These are phyloP conservation scores for Dendrolimus pini DNA, from an alignment of 2,888 invertebrate species.

Conservation along the genomic window DNA sequence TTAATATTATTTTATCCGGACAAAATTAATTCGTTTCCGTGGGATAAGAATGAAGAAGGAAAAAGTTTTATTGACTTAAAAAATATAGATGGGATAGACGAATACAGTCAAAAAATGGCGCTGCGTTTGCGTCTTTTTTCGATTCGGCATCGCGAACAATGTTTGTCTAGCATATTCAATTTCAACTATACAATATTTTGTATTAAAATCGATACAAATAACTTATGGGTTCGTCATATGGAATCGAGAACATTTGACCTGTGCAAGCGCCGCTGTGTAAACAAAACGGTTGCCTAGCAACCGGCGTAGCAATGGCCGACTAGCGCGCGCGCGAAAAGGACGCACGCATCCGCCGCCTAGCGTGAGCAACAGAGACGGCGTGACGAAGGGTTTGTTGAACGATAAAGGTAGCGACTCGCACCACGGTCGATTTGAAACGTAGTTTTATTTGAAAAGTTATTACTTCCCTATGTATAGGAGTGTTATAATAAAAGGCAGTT, in stretches of 20 bases:
- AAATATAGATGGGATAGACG: no score
- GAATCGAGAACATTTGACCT: not conserved
- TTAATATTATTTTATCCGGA: no score
- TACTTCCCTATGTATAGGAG: conserved; percentile 33
- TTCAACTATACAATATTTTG: no score
- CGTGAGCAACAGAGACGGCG: conserved; percentile 18
- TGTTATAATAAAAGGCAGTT: not conserved
- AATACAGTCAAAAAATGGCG: no score
- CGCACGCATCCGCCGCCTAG: not conserved
- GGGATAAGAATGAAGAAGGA: no score
- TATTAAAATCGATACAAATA: no score
- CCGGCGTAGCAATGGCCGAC: conserved; percentile 16
- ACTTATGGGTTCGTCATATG: no score
- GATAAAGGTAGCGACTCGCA: conserved; percentile 52
- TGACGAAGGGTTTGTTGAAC: conserved; percentile 38
- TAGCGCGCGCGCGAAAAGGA: conserved; percentile 16
- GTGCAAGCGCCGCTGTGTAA: conserved; percentile 25
- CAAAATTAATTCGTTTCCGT: no score
- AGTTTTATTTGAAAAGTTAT: conserved; percentile 54
- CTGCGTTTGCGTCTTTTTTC: no score
- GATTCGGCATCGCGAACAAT: no score
- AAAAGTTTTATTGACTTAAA: no score
- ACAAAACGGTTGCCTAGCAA: conserved; percentile 39
- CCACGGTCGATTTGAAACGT: conserved; percentile 38
- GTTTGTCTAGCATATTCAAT: no score